Evolutionary conservation across 2,888 invertebrate genomes (phyloP).

Genomic region (Drosophila rubida): DNA sequence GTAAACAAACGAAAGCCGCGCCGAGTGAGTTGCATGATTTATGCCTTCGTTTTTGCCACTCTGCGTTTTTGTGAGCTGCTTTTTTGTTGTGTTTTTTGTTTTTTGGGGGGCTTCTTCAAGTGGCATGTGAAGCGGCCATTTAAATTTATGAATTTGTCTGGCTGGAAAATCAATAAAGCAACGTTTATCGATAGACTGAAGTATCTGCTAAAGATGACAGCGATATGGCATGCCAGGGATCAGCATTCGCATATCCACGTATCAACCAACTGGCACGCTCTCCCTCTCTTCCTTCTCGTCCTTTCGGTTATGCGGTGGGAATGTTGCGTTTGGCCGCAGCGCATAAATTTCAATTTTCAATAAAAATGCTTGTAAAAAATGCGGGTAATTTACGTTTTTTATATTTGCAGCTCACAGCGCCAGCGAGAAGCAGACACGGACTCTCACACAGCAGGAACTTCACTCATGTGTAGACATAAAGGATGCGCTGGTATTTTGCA

Average conservation of each 20-base stretch:
- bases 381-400: constrained; percentile 77
- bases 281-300: background rate
- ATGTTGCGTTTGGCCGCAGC: constrained; percentile 26
- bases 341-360: constrained; percentile 78
- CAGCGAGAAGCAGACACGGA: background rate
- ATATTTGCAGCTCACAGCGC: constrained; percentile 22
- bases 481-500: constrained; percentile 41
- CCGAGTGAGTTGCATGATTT: constrained; percentile 48
- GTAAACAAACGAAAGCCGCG: constrained; percentile 54
- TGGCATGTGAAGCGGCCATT: constrained; percentile 50
- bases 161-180: constrained; percentile 52
- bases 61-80: constrained; percentile 9
- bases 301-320: background rate
- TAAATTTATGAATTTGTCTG: constrained; percentile 61
- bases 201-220: constrained; percentile 67
- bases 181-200: constrained; percentile 64
- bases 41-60: constrained; percentile 43
- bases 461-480: constrained; percentile 56
- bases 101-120: constrained; percentile 12
- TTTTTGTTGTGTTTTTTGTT: background rate
- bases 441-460: constrained; percentile 32
- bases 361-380: constrained; percentile 74
- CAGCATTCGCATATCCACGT: constrained; percentile 34
- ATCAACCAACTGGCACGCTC: constrained; percentile 1
- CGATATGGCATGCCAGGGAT: constrained; percentile 76